These are phyloP conservation scores for Apostichopus californicus DNA, from an alignment of 35 echinoderm and acorn worm genomes.

Conservation along the genomic window DNA sequence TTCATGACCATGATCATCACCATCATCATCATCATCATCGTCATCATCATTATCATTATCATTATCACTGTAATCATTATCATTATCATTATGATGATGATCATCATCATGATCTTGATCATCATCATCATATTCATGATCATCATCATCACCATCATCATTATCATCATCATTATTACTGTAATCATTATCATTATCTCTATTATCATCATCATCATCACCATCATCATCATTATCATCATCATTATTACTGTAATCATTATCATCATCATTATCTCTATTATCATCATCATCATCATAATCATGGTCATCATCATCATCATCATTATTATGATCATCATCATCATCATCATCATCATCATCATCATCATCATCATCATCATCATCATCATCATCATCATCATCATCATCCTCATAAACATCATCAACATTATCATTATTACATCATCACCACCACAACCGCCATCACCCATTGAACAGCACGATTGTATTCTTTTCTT, in stretches of 20 bases:
- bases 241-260: background rate
- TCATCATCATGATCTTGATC: too few species aligned
- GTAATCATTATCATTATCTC: too few species aligned
- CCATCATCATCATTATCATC: too few species aligned
- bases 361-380: conserved; percentile 1
- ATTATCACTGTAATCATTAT: too few species aligned
- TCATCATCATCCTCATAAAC: background rate
- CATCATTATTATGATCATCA: background rate
- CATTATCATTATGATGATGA: too few species aligned
- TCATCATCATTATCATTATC: background rate
- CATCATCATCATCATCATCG: background rate
- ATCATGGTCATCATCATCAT: background rate
- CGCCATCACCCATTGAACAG: background rate
- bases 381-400: too few species aligned
- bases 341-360: background rate
- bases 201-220: background rate
- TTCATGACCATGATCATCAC: background rate
- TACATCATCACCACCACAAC: too few species aligned
- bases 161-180: background rate
- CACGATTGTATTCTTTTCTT: background rate
- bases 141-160: background rate
- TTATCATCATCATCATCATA: background rate
- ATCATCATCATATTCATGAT: too few species aligned
- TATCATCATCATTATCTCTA: too few species aligned
- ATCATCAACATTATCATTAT: background rate